These are phyloP conservation scores for Pedionomus torquatus DNA, from an alignment of 2,113 vertebrate species.

Conservation along the genomic window DNA sequence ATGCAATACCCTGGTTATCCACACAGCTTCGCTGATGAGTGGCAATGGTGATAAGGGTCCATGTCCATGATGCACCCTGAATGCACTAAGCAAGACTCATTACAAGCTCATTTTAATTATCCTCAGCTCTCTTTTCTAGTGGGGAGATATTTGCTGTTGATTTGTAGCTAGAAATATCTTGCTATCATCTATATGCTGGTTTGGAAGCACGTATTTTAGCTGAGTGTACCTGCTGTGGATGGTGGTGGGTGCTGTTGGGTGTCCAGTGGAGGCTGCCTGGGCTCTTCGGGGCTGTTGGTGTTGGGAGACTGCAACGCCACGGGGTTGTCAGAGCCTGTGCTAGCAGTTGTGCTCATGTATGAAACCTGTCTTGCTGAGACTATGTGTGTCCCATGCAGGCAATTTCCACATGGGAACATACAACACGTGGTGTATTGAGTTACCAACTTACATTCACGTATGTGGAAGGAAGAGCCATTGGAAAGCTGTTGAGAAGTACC, in stretches of 20 bases:
- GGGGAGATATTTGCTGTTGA: not conserved
- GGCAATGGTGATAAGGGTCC: not conserved
- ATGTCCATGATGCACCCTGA: not conserved
- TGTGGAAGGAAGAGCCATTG: not conserved
- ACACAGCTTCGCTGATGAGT: accelerated
- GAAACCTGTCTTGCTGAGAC: not conserved
- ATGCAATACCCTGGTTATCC: not conserved
- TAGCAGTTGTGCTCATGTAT: not conserved
- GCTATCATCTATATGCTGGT: not conserved
- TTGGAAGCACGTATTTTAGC: too few species aligned
- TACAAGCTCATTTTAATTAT: not conserved
- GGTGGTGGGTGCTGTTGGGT: not conserved
- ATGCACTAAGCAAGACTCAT: accelerated
- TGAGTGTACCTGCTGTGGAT: not conserved
- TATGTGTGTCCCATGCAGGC: accelerated
- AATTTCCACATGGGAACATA: not conserved
- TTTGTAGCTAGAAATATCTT: not conserved
- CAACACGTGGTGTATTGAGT: accelerated
- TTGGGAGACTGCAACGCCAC: not conserved
- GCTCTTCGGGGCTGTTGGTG: not conserved
- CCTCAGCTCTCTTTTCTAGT: not conserved
- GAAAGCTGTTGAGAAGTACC: not conserved
- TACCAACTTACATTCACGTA: accelerated
- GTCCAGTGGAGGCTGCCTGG: accelerated
- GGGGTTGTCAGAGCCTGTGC: not conserved